Conservation (phyloP, 2,888 invertebrate species). For the Drosophila paranaensis region DNA sequence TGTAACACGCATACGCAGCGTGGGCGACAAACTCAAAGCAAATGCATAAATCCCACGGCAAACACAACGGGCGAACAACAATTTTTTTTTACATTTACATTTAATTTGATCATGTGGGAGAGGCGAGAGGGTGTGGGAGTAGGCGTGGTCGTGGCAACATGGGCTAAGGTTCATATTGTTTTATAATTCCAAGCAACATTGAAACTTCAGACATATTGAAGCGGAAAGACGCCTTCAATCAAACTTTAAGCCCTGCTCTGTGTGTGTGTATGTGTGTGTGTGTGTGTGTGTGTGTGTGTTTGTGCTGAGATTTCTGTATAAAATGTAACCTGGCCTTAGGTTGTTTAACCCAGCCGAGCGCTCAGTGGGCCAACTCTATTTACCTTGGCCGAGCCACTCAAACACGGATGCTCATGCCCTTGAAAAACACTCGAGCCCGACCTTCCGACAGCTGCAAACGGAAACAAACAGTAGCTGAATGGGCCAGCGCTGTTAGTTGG, state of each 20-base stretch:
- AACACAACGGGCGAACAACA: conserved; percentile 20
- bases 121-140: neutral
- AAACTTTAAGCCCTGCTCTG: conserved; percentile 25
- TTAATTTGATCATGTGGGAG: conserved; percentile 42
- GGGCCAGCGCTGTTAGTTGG: neutral
- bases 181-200: conserved; percentile 5
- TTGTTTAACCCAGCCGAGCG: conserved; percentile 43
- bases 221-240: conserved; percentile 11
- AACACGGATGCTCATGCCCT: conserved; percentile 65
- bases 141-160: neutral
- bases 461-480: neutral
- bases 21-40: conserved; percentile 11
- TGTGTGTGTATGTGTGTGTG: too few species aligned
- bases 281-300: conserved; percentile 1
- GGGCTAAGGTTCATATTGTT: conserved; percentile 9
- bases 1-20: conserved; percentile 48
- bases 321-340: conserved; percentile 44
- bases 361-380: conserved; percentile 38
- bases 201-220: conserved; percentile 1
- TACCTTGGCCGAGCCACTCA: conserved; percentile 63
- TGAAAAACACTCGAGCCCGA: conserved; percentile 60
- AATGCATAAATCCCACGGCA: conserved; percentile 34
- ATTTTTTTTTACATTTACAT: conserved; percentile 30
- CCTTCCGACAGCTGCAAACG: conserved; percentile 31
- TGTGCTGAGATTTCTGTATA: conserved; percentile 45